phyloP scores from a whole-genome alignment of 1,140 invertebrate genomes.

The Diachasmimorpha longicaudata region DNA sequence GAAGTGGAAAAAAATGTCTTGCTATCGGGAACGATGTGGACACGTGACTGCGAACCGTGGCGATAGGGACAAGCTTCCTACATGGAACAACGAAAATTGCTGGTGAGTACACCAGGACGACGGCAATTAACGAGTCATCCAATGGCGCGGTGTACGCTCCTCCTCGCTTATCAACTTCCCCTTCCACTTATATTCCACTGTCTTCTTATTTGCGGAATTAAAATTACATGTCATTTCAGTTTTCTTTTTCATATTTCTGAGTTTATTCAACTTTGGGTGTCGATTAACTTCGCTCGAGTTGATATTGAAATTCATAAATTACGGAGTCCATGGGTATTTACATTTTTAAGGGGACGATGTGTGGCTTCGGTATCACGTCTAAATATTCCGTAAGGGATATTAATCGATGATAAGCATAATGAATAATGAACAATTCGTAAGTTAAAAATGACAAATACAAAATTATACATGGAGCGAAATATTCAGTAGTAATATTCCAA shows the following conservation, averaged over 20 bases:
- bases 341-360: too few relatives aligned
- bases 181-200: neutral
- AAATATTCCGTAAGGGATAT: too few relatives aligned
- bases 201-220: neutral
- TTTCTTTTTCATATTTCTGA: neutral
- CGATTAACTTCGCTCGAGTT: neutral
- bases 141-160: neutral
- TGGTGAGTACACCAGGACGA: neutral
- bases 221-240: neutral
- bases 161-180: conserved; percentile 4
- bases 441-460: too few relatives aligned
- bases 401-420: too few relatives aligned
- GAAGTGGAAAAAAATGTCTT: neutral
- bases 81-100: conserved; percentile 4
- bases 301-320: neutral
- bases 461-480: too few relatives aligned
- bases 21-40: neutral
- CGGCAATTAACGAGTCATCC: neutral
- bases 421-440: too few relatives aligned
- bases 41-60: conserved; percentile 1
- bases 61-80: conserved; percentile 1
- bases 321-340: too few relatives aligned
- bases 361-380: too few relatives aligned
- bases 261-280: neutral
- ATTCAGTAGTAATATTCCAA: too few relatives aligned